These are phyloP conservation scores for Tenualosa ilisha DNA, from an alignment of 2,797 vertebrate species.

Conservation along the genomic window DNA sequence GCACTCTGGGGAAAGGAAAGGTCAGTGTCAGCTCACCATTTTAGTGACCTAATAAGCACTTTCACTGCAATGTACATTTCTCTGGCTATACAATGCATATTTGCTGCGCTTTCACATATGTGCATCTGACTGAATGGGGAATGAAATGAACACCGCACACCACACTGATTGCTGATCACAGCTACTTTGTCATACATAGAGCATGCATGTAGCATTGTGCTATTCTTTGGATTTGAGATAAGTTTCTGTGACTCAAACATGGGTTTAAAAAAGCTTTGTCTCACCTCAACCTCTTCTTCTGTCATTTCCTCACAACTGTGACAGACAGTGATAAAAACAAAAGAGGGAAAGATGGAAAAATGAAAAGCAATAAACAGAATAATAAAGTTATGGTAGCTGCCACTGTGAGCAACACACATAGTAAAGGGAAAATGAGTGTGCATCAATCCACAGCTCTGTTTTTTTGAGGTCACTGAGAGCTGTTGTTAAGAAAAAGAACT, in stretches of 20 bases:
- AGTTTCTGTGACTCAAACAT: neutral
- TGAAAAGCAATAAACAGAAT: neutral
- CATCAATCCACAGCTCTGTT: no score
- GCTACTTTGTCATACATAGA: no score
- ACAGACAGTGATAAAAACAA: neutral
- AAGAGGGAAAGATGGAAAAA: neutral
- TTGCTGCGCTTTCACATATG: neutral
- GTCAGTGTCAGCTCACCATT: neutral
- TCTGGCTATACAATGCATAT: neutral
- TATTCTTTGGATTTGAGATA: no score
- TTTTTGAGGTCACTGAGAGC: no score
- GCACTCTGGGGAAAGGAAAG: conserved; percentile 34
- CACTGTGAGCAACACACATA: no score
- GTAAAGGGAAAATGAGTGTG: no score
- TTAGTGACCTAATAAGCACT: neutral
- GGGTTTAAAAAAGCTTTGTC: neutral
- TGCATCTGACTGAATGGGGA: neutral
- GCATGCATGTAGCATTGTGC: no score
- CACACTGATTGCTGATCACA: no score
- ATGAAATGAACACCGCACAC: neutral
- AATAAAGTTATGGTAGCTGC: no score
- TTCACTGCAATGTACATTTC: neutral
- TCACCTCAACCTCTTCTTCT: conserved; percentile 57
- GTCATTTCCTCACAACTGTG: conserved; percentile 48
- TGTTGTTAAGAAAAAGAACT: no score